Percentiles rank a stretch among this genome's conserved stretches.
These are phyloP conservation scores for Pseudocheirus occidentalis DNA, from an alignment of 2,797 vertebrate genomes.

Conservation along the genomic window DNA sequence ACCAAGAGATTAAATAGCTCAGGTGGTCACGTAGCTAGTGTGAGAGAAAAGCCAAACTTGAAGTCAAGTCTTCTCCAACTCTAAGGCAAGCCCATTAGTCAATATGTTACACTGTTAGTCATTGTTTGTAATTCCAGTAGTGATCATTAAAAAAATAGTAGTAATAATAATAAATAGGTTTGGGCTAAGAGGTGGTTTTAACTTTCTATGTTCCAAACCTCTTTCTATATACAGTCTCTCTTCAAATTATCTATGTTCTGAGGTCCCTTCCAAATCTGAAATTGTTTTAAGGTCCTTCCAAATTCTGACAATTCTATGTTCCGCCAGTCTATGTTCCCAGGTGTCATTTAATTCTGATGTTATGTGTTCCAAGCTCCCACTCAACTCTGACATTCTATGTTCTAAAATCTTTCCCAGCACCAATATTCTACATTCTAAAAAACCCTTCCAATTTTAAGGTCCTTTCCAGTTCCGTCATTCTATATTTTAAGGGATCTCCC, in stretches of 20 bases:
- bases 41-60: background rate
- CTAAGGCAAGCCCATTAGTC: background rate
- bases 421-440: background rate
- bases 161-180: background rate
- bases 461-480: background rate
- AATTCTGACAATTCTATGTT: background rate
- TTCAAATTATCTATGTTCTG: fast-evolving
- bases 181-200: background rate
- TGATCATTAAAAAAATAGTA: background rate
- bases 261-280: background rate
- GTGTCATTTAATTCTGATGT: background rate
- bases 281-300: background rate
- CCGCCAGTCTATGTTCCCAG: background rate
- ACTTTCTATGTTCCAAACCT: background rate
- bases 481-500: background rate
- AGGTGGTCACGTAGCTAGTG: background rate
- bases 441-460: background rate
- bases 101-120: background rate
- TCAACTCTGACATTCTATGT: background rate
- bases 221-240: background rate
- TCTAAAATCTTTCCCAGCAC: background rate
- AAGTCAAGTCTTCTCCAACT: background rate
- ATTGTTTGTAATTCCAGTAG: background rate
- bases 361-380: background rate
- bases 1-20: background rate